phyloP scores from a whole-genome alignment of 2,113 vertebrate species.

The Embiotoca jacksoni region DNA sequence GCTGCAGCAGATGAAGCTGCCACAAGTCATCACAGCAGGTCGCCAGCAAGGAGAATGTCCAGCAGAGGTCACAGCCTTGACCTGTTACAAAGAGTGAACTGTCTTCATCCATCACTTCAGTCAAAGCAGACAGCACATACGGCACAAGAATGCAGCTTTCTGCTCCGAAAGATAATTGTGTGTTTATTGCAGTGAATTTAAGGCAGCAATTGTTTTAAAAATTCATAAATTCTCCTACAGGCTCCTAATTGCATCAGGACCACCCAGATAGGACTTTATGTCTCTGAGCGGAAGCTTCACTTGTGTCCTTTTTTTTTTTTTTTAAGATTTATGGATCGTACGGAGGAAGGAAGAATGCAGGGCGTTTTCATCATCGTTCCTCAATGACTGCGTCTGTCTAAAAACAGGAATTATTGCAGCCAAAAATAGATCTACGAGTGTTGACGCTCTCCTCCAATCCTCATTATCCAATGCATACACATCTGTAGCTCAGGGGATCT shows the following conservation, averaged over 20 bases:
- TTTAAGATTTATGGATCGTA: not conserved
- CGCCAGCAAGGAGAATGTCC: slow-evolving; percentile 28
- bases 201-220: slow-evolving; percentile 28
- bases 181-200: slow-evolving; percentile 32
- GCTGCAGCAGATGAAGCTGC: slow-evolving; percentile 67
- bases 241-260: slow-evolving; percentile 32
- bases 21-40: slow-evolving; percentile 68
- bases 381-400: slow-evolving; percentile 43
- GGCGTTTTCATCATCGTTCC: slow-evolving; percentile 27
- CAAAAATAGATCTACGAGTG: slow-evolving; percentile 59
- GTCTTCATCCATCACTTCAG: not conserved
- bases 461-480: slow-evolving; percentile 66
- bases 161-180: not conserved
- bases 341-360: not conserved
- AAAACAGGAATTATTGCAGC: slow-evolving; percentile 53
- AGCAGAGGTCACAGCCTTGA: slow-evolving; percentile 54
- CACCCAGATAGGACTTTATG: not conserved
- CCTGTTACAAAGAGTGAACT: slow-evolving; percentile 17
- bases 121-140: slow-evolving; percentile 11
- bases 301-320: not conserved
- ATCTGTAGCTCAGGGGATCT: slow-evolving; percentile 50
- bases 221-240: slow-evolving; percentile 6
- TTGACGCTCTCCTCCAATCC: slow-evolving; percentile 26
- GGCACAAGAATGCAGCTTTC: not conserved
- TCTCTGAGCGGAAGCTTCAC: slow-evolving; percentile 2